These are phyloP conservation scores for Carduelis carduelis DNA, from an alignment of 2,797 vertebrate species.

Conservation along the genomic window DNA sequence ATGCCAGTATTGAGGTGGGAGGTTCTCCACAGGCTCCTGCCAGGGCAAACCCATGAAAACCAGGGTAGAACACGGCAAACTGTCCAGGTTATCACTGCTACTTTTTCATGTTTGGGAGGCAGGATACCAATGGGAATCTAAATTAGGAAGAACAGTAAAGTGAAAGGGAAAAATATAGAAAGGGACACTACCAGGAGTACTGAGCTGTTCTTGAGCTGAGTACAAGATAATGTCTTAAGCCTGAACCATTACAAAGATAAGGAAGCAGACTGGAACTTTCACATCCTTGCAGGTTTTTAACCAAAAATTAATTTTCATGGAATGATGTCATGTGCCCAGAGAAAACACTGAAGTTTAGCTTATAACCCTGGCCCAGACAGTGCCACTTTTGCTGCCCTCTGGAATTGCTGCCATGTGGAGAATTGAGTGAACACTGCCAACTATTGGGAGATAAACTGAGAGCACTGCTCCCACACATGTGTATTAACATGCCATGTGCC, in stretches of 20 bases:
- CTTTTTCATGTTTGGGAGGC: background rate
- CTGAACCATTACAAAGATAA: background rate
- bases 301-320: background rate
- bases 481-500: background rate
- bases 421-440: constrained; percentile 1
- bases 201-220: background rate
- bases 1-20: background rate
- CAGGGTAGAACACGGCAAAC: background rate
- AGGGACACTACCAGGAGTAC: background rate
- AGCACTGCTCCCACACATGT: background rate
- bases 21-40: background rate
- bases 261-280: background rate
- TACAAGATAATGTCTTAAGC: background rate
- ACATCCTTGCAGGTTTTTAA: background rate
- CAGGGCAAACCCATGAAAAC: background rate
- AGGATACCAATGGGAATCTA: background rate
- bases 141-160: background rate
- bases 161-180: background rate
- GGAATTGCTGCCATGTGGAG: background rate
- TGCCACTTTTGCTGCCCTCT: background rate
- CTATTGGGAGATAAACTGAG: constrained; percentile 3
- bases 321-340: background rate
- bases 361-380: background rate
- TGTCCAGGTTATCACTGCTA: background rate
- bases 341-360: background rate